phyloP scores from a whole-genome alignment of 1,140 invertebrate genomes.

The Drosophila kepulauana region DNA sequence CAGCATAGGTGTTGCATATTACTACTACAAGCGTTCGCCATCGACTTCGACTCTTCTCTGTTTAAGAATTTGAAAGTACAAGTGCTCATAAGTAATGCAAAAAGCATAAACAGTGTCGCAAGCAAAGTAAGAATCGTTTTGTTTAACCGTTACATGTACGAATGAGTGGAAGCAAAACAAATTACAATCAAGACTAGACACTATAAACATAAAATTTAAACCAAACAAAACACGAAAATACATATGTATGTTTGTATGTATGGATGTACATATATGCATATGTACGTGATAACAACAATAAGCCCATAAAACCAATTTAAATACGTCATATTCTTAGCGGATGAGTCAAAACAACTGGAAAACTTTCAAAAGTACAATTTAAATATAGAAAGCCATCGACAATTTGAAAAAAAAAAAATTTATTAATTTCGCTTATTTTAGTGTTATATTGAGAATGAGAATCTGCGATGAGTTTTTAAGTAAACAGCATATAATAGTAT shows the following conservation, averaged over 20 bases:
- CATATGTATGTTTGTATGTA: background rate
- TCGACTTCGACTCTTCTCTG: slow-evolving; percentile 2
- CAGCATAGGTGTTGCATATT: slow-evolving; percentile 3
- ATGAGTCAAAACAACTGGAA: background rate
- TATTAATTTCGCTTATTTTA: background rate
- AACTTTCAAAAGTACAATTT: background rate
- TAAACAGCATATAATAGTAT: background rate
- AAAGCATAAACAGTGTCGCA: slow-evolving; percentile 31
- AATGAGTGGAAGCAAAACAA: slow-evolving; percentile 30
- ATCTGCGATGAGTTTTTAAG: background rate
- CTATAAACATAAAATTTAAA: background rate
- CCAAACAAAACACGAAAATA: background rate
- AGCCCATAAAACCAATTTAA: background rate
- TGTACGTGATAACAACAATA: slow-evolving; percentile 3
- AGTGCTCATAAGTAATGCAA: slow-evolving; percentile 22
- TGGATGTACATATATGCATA: background rate
- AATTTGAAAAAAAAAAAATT: background rate
- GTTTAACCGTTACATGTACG: slow-evolving; percentile 37
- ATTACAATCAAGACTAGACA: slow-evolving; percentile 13
- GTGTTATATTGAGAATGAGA: background rate
- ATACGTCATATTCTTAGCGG: background rate
- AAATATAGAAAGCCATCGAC: slow-evolving; percentile 9
- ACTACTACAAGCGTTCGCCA: background rate
- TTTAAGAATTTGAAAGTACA: slow-evolving; percentile 37
- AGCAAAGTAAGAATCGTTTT: background rate